phyloP scores from a whole-genome alignment of 2,113 vertebrate species.

The Gorsachius goisagi region DNA sequence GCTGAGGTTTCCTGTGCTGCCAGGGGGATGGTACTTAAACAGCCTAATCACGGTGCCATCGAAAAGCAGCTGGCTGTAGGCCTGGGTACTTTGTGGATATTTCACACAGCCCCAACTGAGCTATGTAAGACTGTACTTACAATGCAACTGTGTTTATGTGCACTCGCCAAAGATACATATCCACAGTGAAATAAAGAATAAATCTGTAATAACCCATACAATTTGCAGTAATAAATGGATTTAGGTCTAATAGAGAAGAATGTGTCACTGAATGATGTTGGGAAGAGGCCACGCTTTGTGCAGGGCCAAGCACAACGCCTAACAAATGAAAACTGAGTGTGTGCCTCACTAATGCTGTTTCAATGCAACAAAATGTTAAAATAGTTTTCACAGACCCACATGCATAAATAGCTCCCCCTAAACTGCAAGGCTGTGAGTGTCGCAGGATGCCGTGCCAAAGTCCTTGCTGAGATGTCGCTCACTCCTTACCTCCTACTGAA shows the following conservation, averaged over 20 bases:
- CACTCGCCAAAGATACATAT: constrained; percentile 60
- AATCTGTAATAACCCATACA: not conserved
- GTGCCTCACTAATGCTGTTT: not conserved
- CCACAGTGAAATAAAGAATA: constrained; percentile 25
- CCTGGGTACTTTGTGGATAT: not conserved
- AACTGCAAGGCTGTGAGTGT: not conserved
- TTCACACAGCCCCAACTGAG: not conserved
- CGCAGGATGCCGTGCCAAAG: not conserved
- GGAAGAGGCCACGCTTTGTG: not conserved
- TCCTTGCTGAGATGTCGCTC: not conserved
- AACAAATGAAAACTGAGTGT: not conserved
- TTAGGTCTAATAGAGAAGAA: not conserved
- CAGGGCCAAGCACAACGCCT: not conserved
- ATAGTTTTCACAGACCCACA: not conserved
- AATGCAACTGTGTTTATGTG: constrained; percentile 50
- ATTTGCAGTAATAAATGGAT: not conserved
- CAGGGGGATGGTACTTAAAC: not conserved
- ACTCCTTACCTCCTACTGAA: not conserved
- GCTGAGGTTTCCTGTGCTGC: not conserved
- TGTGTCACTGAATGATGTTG: fast-evolving
- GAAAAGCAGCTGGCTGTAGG: not conserved
- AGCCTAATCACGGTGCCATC: not conserved
- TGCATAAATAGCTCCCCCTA: not conserved
- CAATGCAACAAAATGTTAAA: not conserved
- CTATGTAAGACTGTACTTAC: not conserved